phyloP scores from a whole-genome alignment of 2,113 vertebrate species.

The Phylloscopus trochiloides region DNA sequence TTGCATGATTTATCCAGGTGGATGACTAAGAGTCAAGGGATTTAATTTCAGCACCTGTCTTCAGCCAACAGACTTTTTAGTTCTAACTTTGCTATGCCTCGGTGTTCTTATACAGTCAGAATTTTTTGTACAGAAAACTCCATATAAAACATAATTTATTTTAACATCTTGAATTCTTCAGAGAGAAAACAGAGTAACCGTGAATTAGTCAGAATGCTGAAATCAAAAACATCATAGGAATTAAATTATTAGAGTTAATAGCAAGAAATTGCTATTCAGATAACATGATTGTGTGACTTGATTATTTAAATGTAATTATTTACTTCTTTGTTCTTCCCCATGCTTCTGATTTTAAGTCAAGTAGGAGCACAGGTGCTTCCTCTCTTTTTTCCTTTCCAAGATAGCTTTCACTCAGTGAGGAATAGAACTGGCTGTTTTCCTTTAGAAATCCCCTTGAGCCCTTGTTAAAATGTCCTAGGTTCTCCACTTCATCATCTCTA shows the following conservation, averaged over 20 bases:
- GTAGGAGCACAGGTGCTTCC: background rate
- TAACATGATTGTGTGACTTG: background rate
- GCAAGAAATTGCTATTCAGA: background rate
- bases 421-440: background rate
- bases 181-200: background rate
- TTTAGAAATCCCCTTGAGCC: background rate
- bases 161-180: background rate
- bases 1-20: conserved; percentile 26
- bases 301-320: background rate
- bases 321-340: background rate
- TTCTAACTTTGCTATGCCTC: background rate
- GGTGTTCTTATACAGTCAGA: background rate
- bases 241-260: background rate
- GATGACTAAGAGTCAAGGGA: background rate
- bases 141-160: background rate
- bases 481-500: background rate
- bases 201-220: background rate
- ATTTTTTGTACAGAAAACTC: background rate
- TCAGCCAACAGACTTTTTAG: background rate
- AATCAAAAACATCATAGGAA: background rate
- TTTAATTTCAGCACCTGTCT: conserved; percentile 9
- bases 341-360: background rate
- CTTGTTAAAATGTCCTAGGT: background rate
- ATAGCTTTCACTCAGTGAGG: background rate
- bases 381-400: background rate